Percentiles rank a stretch among this genome's conserved stretches.
Conservation (phyloP, 2,113 vertebrate species). For the Psilopsiagon aymara region DNA sequence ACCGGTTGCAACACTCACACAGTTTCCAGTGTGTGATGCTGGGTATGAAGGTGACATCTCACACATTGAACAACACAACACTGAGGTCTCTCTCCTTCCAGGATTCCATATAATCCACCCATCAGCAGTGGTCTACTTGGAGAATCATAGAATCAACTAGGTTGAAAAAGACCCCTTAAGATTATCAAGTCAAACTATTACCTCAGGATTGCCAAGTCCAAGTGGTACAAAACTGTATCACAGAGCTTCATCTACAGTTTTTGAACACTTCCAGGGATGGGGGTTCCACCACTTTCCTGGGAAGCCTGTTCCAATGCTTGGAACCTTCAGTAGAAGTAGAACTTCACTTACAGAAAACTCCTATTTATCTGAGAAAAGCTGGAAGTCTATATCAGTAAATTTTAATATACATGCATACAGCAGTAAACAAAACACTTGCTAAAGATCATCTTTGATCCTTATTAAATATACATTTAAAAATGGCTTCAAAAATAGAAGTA, state of each 20-base stretch:
- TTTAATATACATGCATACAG: fast-evolving
- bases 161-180: background rate
- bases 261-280: background rate
- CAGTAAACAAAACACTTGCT: background rate
- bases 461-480: background rate
- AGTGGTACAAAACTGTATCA: background rate
- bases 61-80: background rate
- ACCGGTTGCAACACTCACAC: fast-evolving
- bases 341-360: background rate
- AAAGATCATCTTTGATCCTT: background rate
- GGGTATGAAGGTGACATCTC: background rate
- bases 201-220: background rate
- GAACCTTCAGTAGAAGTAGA: background rate
- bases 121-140: background rate
- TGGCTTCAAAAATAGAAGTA: background rate
- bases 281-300: background rate
- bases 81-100: background rate
- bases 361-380: background rate
- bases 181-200: background rate
- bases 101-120: too few species aligned
- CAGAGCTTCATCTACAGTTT: background rate
- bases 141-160: background rate
- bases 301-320: background rate
- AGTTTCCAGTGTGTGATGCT: background rate
- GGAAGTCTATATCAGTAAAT: background rate